A percentile compares a stretch with the other conserved stretches of the same genome.
phyloP scores from a whole-genome alignment of 2,113 vertebrate genomes.

The Astatotilapia flaviijosephi region DNA sequence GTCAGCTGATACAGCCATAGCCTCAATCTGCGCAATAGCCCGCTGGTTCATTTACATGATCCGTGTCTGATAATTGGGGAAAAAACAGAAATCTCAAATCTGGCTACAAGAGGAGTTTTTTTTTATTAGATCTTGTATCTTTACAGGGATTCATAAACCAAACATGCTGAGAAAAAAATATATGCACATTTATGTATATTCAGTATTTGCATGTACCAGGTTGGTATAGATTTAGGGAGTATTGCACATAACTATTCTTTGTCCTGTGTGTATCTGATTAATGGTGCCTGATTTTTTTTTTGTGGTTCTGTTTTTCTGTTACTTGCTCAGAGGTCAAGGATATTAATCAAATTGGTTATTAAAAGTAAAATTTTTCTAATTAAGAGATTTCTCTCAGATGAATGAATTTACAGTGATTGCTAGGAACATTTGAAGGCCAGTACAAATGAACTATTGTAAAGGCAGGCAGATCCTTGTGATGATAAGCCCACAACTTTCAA shows the following conservation, averaged over 20 bases:
- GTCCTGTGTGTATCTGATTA: not conserved
- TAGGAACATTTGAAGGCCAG: not conserved
- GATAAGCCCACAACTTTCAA: not conserved
- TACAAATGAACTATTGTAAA: not conserved
- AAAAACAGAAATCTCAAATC: not conserved
- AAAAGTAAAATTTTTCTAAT: not conserved
- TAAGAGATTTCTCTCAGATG: not conserved
- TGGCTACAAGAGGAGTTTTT: not conserved
- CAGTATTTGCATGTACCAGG: not conserved
- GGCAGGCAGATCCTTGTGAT: not conserved
- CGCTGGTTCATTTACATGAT: not conserved
- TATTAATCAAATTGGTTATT: not conserved
- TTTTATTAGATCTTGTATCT: not conserved
- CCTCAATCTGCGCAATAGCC: not conserved
- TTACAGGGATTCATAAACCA: not conserved
- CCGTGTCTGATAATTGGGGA: not conserved
- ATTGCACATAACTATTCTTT: not conserved
- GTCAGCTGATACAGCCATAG: not conserved
- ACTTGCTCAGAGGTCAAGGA: not conserved
- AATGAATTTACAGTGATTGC: not conserved
- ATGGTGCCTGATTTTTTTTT: not conserved
- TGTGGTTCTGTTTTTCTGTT: not conserved
- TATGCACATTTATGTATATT: not conserved
- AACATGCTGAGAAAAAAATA: not conserved
- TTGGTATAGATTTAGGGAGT: not conserved